A percentile compares a stretch with the other conserved stretches of the same genome.
Evolutionary conservation across 2,888 invertebrate genomes (phyloP).

Genomic region (Pristionchus mayeri): DNA sequence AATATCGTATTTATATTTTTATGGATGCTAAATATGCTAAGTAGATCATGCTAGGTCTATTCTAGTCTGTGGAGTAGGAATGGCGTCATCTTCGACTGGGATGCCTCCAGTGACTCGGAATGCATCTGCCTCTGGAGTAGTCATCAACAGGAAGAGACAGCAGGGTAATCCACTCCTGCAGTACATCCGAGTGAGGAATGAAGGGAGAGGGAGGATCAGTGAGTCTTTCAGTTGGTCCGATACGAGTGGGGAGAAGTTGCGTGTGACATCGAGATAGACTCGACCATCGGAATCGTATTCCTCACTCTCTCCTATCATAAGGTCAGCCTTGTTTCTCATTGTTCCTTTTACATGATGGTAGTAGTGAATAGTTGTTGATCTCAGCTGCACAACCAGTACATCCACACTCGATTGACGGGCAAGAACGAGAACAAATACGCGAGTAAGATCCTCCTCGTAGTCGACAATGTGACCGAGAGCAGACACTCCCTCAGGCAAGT

Average conservation of each 20-base stretch:
- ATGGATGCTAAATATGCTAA: too few relatives aligned
- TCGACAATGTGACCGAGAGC: conserved; percentile 38
- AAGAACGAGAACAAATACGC: conserved; percentile 60
- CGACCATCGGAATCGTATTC: conserved; percentile 69
- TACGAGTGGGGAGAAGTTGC: conserved; percentile 72
- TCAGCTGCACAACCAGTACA: conserved; percentile 72
- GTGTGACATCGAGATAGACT: conserved; percentile 72
- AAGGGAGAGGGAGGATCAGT: not conserved
- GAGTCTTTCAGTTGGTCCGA: conserved; percentile 57
- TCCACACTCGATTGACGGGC: conserved; percentile 69
- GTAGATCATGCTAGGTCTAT: too few relatives aligned
- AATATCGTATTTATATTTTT: not conserved
- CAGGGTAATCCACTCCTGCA: conserved; percentile 75
- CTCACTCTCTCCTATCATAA: conserved; percentile 62
- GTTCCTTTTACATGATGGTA: too few relatives aligned
- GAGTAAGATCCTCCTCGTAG: conserved; percentile 55
- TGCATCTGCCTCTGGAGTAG: conserved; percentile 54
- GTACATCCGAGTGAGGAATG: conserved; percentile 61
- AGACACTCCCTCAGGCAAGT: conserved; percentile 46
- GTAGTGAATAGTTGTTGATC: too few relatives aligned
- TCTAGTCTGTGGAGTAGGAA: not conserved
- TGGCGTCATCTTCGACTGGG: conserved; percentile 28
- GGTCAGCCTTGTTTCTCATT: conserved; percentile 54
- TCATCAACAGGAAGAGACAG: conserved; percentile 72
- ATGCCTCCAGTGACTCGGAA: not conserved